phyloP scores from a whole-genome alignment of 2,797 vertebrate species.

The Megaceryle alcyon region DNA sequence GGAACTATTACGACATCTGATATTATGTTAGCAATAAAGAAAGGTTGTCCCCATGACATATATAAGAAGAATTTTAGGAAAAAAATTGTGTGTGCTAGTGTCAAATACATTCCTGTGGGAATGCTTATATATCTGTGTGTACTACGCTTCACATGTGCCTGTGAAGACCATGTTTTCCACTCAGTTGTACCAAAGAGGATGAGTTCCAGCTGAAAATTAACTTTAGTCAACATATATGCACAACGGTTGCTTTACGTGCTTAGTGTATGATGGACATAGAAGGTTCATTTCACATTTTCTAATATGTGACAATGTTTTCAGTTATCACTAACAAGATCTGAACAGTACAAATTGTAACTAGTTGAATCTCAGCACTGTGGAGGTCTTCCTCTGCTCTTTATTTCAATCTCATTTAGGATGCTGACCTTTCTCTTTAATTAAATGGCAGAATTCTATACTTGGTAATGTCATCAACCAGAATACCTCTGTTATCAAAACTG shows the following conservation, averaged over 20 bases:
- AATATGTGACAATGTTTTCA: background rate
- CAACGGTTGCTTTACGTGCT: background rate
- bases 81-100: background rate
- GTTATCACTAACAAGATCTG: background rate
- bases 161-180: background rate
- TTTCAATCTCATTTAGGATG: background rate
- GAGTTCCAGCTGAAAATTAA: background rate
- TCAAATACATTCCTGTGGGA: background rate
- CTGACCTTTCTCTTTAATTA: conserved; percentile 7
- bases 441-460: background rate
- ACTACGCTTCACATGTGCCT: background rate
- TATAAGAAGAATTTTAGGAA: background rate
- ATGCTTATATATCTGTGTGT: background rate
- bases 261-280: background rate
- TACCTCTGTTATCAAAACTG: background rate
- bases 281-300: background rate
- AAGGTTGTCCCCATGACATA: background rate
- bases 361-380: background rate
- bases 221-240: background rate
- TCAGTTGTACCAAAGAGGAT: background rate
- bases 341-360: background rate
- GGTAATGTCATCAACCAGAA: background rate
- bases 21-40: background rate
- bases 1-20: background rate
- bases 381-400: background rate